Conservation (phyloP, 1,140 invertebrate genomes). For the Pseudomyrmex sp. region DNA sequence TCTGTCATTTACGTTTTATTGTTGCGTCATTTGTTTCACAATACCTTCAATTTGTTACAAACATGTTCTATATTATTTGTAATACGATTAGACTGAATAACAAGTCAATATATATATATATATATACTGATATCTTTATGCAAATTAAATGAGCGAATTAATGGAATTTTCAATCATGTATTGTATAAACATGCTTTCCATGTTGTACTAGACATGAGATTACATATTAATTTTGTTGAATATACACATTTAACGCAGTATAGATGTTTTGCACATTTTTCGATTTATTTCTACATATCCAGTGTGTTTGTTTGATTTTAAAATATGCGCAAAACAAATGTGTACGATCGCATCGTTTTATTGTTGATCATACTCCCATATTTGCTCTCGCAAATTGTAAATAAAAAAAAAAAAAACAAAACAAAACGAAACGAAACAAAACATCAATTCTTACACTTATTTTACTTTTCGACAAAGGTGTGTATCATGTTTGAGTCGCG, state of each 20-base stretch:
- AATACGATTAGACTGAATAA: constrained; percentile 1
- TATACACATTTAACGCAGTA: background rate
- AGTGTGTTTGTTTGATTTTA: background rate
- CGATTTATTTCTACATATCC: background rate
- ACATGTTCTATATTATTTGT: constrained; percentile 5
- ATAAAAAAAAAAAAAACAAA: too few relatives aligned
- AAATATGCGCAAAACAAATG: background rate
- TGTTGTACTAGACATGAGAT: background rate
- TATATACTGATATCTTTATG: background rate
- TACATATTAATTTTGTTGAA: constrained; percentile 1
- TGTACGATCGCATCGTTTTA: background rate
- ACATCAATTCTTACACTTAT: background rate
- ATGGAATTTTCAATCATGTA: constrained; percentile 14
- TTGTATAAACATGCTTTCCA: constrained; percentile 17
- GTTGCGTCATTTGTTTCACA: constrained; percentile 20
- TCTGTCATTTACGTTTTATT: background rate
- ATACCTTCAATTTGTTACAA: background rate
- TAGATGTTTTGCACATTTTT: background rate
- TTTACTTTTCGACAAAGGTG: constrained; percentile 18
- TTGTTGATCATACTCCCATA: background rate
- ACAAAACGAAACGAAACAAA: too few relatives aligned
- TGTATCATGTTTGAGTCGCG: background rate
- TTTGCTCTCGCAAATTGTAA: background rate
- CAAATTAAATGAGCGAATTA: constrained; percentile 27
- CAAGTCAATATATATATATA: constrained; percentile 9